phyloP scores from a whole-genome alignment of 35 echinoderm and acorn worm species.

The Anneissia japonica region DNA sequence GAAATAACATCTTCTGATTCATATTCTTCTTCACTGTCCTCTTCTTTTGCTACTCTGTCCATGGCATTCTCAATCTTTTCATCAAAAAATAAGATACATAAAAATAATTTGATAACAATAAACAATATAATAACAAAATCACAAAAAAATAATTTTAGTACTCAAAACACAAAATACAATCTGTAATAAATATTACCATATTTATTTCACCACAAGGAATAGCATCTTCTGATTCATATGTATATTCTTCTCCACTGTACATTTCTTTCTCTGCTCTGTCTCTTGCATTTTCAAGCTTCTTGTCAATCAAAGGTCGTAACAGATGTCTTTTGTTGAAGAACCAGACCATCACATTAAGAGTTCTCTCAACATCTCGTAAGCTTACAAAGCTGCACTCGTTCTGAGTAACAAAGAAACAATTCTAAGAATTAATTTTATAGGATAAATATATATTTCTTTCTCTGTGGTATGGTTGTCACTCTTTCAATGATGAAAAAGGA shows the following conservation, averaged over 20 bases:
- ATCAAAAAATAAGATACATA: no score
- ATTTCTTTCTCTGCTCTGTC: neutral
- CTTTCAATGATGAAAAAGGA: neutral
- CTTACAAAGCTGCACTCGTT: constrained; percentile 34
- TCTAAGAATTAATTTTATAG: no score
- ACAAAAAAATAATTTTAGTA: no score
- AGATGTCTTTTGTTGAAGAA: neutral
- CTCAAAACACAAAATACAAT: no score
- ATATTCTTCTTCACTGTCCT: neutral
- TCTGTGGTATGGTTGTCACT: neutral
- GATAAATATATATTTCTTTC: neutral
- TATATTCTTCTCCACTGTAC: neutral
- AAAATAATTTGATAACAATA: no score
- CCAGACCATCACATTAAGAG: constrained; percentile 13
- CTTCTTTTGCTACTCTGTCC: no score
- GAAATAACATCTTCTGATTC: no score
- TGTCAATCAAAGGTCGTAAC: neutral
- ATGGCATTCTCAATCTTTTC: no score
- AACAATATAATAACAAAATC: no score
- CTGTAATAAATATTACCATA: no score
- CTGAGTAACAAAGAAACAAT: neutral
- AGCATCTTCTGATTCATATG: neutral
- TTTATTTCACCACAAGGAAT: no score
- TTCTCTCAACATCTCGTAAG: constrained; percentile 27
- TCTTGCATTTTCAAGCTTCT: neutral